phyloP scores from a whole-genome alignment of 2,797 vertebrate genomes.

The Phataginus tetradactyla region DNA sequence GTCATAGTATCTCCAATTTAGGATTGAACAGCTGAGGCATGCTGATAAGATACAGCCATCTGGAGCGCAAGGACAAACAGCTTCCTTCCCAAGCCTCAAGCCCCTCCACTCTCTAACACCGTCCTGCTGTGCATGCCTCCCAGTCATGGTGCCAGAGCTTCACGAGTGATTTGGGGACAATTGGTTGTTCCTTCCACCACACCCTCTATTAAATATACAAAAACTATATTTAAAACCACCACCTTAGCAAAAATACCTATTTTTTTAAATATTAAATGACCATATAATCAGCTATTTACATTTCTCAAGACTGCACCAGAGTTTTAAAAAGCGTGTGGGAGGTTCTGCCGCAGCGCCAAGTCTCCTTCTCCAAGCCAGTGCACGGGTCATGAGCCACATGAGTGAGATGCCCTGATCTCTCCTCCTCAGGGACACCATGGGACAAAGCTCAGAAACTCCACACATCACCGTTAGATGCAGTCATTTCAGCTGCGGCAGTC shows the following conservation, averaged over 20 bases:
- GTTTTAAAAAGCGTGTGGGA: not conserved
- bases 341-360: rapidly evolving
- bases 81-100: not conserved
- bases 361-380: not conserved
- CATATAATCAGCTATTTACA: not conserved
- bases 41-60: too few relatives aligned
- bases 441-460: not conserved
- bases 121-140: not conserved
- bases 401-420: not conserved
- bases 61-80: not conserved
- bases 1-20: not conserved
- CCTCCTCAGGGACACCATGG: not conserved
- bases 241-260: not conserved
- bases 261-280: not conserved
- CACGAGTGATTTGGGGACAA: not conserved
- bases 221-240: not conserved
- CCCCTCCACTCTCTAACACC: not conserved
- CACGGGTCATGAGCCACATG: not conserved
- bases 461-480: not conserved
- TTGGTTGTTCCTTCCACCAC: rapidly evolving
- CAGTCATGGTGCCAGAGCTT: too few relatives aligned
- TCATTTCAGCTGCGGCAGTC: not conserved
- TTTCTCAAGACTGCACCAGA: not conserved
- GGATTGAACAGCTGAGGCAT: not conserved
- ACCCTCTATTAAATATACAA: not conserved